phyloP scores from a whole-genome alignment of 2,113 vertebrate genomes.

The Azemiops feae region DNA sequence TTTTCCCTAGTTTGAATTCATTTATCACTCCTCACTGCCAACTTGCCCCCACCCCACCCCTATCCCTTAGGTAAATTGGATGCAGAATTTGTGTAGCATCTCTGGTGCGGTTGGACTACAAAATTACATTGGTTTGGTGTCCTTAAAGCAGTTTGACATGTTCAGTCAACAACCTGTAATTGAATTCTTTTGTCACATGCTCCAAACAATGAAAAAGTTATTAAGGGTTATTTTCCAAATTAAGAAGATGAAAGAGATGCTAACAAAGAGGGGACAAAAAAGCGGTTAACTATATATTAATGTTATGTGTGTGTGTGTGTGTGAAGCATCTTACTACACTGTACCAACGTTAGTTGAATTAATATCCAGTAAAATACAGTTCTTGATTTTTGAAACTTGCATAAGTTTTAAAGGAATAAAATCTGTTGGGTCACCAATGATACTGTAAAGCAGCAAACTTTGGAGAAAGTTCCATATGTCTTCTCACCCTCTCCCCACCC shows the following conservation, averaged over 20 bases:
- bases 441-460: neutral
- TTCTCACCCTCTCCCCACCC: too few species aligned
- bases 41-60: too few species aligned
- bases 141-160: neutral
- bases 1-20: neutral
- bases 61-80: neutral
- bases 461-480: neutral
- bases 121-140: neutral
- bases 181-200: neutral
- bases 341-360: neutral
- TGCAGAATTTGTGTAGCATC: neutral
- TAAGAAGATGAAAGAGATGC: neutral
- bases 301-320: neutral
- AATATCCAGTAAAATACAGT: neutral
- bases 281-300: neutral
- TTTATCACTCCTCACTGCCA: neutral
- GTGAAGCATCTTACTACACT: neutral
- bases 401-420: neutral
- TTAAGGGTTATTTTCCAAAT: neutral
- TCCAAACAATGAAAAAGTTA: neutral
- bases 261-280: neutral
- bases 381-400: neutral
- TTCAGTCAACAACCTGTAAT: slow-evolving; percentile 8
- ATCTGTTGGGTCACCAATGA: neutral
- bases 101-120: neutral